These are phyloP conservation scores for Embidobia sp. DNA, from an alignment of 2,888 invertebrate genomes.

Conservation along the genomic window DNA sequence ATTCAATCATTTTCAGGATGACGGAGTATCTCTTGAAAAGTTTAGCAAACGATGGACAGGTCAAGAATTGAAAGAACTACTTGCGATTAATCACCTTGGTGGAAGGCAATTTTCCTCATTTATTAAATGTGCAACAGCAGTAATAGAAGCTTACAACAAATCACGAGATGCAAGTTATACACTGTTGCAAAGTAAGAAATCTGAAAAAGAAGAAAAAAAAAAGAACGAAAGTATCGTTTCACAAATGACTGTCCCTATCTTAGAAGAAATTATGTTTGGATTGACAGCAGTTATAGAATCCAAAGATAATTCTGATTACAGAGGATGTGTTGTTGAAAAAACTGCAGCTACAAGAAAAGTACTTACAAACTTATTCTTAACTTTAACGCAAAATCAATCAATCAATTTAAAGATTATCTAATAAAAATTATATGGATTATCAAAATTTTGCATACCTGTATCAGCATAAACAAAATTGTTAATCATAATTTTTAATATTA, in stretches of 20 bases:
- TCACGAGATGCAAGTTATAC: not conserved
- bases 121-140: too few relatives aligned
- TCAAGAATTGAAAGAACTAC: constrained; percentile 66
- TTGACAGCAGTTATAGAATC: not conserved
- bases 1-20: constrained; percentile 45
- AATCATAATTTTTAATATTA: too few relatives aligned
- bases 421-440: too few relatives aligned
- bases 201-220: not conserved
- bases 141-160: not conserved
- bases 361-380: too few relatives aligned
- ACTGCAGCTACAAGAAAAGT: constrained; percentile 15
- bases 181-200: not conserved
- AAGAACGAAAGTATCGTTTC: constrained; percentile 60
- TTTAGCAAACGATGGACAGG: constrained; percentile 74
- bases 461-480: too few relatives aligned
- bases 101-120: too few relatives aligned
- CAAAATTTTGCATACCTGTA: too few relatives aligned
- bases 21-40: constrained; percentile 29
- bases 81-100: constrained; percentile 9
- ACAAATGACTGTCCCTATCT: constrained; percentile 54
- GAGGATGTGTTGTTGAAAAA: constrained; percentile 69
- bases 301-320: constrained; percentile 67
- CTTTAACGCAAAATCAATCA: too few relatives aligned
- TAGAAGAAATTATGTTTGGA: constrained; percentile 68
- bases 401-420: too few relatives aligned